These are phyloP conservation scores for Sphaeramia orbicularis DNA, from an alignment of 2,797 vertebrate genomes.

Conservation along the genomic window DNA sequence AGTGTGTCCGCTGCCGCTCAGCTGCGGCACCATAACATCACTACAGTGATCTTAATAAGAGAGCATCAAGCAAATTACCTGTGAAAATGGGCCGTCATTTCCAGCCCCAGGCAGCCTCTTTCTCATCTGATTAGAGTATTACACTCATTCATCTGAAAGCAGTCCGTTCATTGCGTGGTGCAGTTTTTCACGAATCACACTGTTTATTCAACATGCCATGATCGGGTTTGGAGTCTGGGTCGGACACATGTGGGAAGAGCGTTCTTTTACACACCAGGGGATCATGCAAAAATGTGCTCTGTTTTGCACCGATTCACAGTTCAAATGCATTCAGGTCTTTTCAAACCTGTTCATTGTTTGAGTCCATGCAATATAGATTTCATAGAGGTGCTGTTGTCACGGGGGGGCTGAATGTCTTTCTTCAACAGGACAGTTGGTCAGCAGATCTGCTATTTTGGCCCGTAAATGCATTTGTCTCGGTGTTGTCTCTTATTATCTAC, in stretches of 20 bases:
- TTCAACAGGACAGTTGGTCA: no score
- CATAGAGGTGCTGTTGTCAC: no score
- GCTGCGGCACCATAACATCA: constrained; percentile 37
- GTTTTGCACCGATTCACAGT: no score
- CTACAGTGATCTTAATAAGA: constrained; percentile 71
- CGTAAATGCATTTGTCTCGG: no score
- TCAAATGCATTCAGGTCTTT: no score
- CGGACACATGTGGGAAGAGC: constrained; percentile 24
- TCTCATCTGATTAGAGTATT: constrained; percentile 56
- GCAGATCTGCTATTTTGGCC: no score
- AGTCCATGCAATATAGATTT: no score
- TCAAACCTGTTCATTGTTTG: no score
- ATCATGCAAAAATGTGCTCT: no score
- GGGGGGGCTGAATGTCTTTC: no score
- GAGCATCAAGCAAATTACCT: constrained; percentile 82
- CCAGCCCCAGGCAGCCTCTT: constrained; percentile 55
- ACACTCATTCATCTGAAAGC: constrained; percentile 61
- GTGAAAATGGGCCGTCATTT: constrained; percentile 77
- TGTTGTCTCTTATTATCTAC: no score
- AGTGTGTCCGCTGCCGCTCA: constrained; percentile 33
- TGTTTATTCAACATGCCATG: constrained; percentile 59
- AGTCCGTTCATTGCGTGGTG: constrained; percentile 35
- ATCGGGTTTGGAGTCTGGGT: constrained; percentile 40
- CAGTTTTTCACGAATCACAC: constrained; percentile 34
- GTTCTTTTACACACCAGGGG: background rate